Percentiles rank a stretch among this genome's conserved stretches.
Evolutionary conservation across 2,888 invertebrate genomes (phyloP).

Genomic region (Brenthis ino): DNA sequence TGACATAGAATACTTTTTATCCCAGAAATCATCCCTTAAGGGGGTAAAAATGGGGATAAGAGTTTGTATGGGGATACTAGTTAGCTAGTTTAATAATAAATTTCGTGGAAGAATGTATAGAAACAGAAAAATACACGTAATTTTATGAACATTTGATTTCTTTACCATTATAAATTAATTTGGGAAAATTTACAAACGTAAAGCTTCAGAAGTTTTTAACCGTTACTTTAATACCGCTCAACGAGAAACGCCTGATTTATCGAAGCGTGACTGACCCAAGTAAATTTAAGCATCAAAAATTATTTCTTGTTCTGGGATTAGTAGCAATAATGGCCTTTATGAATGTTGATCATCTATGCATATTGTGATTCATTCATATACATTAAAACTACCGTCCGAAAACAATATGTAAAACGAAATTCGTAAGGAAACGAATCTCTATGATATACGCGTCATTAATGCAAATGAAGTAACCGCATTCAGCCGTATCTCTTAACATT

Average conservation of each 20-base stretch:
- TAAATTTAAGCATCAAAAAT: constrained; percentile 39
- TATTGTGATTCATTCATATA: constrained; percentile 16
- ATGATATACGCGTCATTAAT: constrained; percentile 19
- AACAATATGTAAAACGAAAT: constrained; percentile 13
- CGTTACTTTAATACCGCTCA: constrained; percentile 33
- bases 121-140: neutral
- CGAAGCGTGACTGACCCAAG: constrained; percentile 37
- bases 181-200: constrained; percentile 24
- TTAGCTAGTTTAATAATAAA: neutral
- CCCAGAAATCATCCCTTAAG: too few species aligned
- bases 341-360: constrained; percentile 6
- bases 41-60: too few species aligned
- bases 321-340: constrained; percentile 20
- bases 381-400: constrained; percentile 15
- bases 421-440: constrained; percentile 5
- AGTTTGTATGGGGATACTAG: too few species aligned
- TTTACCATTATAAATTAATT: constrained; percentile 18
- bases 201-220: constrained; percentile 29
- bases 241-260: constrained; percentile 33
- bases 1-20: too few species aligned
- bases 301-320: constrained; percentile 35
- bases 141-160: constrained; percentile 1
- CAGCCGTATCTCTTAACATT: constrained; percentile 14
- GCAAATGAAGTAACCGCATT: constrained; percentile 25
- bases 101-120: neutral